phyloP scores from a whole-genome alignment of 1,140 invertebrate species.

The Lucilia sericata region DNA sequence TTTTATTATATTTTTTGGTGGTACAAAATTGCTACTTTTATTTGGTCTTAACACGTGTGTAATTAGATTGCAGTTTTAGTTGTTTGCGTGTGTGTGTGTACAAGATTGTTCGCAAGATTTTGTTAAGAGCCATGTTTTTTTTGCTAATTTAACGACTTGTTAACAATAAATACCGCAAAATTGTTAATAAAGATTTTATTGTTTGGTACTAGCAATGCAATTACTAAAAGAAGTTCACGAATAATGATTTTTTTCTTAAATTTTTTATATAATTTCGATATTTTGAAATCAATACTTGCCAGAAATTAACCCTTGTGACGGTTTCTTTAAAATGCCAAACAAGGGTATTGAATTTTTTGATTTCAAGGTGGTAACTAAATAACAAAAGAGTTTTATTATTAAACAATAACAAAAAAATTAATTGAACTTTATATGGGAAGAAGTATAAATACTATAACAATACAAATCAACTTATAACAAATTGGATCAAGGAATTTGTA shows the following conservation, averaged over 20 bases:
- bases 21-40: background rate
- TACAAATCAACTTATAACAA: background rate
- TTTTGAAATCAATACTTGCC: too few relatives aligned
- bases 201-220: background rate
- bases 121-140: background rate
- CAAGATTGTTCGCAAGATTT: background rate
- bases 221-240: background rate
- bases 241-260: background rate
- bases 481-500: constrained; percentile 16
- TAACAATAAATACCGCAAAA: constrained; percentile 24
- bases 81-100: background rate
- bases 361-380: background rate
- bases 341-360: background rate
- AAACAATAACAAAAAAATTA: background rate
- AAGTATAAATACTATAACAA: background rate
- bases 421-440: constrained; percentile 7
- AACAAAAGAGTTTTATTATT: too few relatives aligned
- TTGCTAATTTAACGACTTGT: background rate
- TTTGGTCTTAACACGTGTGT: constrained; percentile 8
- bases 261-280: background rate
- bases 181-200: background rate
- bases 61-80: background rate
- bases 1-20: background rate
- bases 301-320: background rate
- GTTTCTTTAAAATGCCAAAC: background rate